A percentile compares a stretch with the other conserved stretches of the same genome.
Conservation (phyloP, 2,888 invertebrate species). For the Drosophila incognita region DNA sequence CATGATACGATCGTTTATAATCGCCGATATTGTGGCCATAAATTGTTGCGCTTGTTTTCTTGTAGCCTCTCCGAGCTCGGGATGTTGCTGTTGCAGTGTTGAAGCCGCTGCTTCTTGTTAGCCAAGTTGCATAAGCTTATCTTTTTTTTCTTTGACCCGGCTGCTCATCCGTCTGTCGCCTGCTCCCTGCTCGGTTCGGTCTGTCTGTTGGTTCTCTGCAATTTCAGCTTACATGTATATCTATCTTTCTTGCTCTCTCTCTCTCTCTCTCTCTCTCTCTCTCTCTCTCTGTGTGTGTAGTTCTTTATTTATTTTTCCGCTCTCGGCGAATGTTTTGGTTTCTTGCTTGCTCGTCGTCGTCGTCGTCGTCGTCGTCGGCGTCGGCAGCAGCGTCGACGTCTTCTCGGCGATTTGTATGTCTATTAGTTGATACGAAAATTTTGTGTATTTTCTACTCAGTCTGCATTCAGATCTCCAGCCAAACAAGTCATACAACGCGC, state of each 20-base stretch:
- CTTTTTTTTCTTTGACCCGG: constrained; percentile 37
- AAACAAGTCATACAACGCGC: constrained; percentile 66
- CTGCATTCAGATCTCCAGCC: constrained; percentile 81
- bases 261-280: constrained; percentile 1
- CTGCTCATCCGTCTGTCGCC: constrained; percentile 17
- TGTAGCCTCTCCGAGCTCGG: constrained; percentile 31
- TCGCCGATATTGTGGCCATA: constrained; percentile 52
- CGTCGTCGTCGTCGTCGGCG: constrained; percentile 37
- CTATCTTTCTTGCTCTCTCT: constrained; percentile 26
- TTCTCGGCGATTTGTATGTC: constrained; percentile 65
- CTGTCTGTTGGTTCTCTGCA: constrained; percentile 33
- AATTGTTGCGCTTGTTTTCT: constrained; percentile 50
- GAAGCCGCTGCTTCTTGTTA: constrained; percentile 52
- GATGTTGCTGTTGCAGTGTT: constrained; percentile 24
- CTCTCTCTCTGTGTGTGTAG: constrained; percentile 9
- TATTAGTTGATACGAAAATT: constrained; percentile 73
- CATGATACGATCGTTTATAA: constrained; percentile 38
- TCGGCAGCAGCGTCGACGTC: constrained; percentile 16
- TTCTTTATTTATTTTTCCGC: constrained; percentile 25
- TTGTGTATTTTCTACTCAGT: constrained; percentile 81
- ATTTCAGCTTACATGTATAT: constrained; percentile 22
- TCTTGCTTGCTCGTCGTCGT: constrained; percentile 46
- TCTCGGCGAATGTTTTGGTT: constrained; percentile 46
- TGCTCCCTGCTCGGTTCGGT: constrained; percentile 7
- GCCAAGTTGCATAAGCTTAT: constrained; percentile 76